Evolutionary conservation across 2,888 invertebrate species (phyloP).

Genomic region (Eudasyphora cyanicolor): DNA sequence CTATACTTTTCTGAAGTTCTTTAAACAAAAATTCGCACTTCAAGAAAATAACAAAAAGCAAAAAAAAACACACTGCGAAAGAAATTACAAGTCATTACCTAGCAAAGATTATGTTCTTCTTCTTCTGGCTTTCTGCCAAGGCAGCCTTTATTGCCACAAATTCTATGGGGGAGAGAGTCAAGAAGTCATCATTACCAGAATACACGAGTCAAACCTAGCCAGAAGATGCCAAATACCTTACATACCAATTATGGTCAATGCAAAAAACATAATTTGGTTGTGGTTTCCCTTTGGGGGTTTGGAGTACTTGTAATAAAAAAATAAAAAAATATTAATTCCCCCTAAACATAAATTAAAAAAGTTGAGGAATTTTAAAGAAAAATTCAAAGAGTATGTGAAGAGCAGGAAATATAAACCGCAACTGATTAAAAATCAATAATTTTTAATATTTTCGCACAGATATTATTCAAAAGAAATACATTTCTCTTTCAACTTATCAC

Average conservation of each 20-base stretch:
- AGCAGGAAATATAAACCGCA: too few relatives aligned
- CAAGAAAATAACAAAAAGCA: neutral
- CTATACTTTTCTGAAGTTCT: neutral
- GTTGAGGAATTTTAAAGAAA: too few relatives aligned
- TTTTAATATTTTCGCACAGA: too few relatives aligned
- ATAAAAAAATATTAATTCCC: too few relatives aligned
- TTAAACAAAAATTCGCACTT: neutral
- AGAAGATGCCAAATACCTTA: slow-evolving; percentile 59
- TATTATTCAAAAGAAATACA: too few relatives aligned
- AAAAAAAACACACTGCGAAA: neutral
- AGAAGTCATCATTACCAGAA: neutral
- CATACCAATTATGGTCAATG: slow-evolving; percentile 55
- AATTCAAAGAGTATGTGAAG: too few relatives aligned
- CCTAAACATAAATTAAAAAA: too few relatives aligned
- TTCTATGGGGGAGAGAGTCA: neutral
- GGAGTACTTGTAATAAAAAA: too few relatives aligned
- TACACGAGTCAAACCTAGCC: neutral
- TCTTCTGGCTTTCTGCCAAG: neutral
- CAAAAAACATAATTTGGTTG: slow-evolving; percentile 28
- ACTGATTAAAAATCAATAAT: too few relatives aligned
- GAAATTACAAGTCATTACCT: neutral
- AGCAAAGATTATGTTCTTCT: neutral
- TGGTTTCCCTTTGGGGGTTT: slow-evolving; percentile 39
- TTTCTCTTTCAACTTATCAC: too few relatives aligned
- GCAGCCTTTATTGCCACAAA: neutral